These are phyloP conservation scores for Agyllia agylla DNA, from an alignment of 2,888 invertebrate genomes.

Conservation along the genomic window DNA sequence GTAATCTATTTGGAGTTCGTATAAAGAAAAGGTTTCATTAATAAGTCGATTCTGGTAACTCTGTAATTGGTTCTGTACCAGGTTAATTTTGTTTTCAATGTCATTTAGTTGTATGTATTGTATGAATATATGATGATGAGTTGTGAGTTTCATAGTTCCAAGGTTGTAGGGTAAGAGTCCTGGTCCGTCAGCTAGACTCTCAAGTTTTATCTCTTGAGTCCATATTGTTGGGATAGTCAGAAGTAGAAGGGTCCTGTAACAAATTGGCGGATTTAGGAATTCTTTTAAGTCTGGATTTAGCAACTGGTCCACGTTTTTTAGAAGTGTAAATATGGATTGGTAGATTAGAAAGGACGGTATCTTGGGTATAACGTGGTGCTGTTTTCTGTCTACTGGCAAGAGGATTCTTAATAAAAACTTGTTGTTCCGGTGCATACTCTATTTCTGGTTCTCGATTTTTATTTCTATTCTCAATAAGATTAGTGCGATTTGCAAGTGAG, in stretches of 20 bases:
- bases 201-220: constrained; percentile 52
- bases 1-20: constrained; percentile 26
- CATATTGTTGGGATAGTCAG: neutral
- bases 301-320: constrained; percentile 47
- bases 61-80: constrained; percentile 25
- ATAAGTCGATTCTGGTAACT: neutral
- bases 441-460: neutral
- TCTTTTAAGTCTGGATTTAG: constrained; percentile 41
- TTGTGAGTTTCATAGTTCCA: constrained; percentile 23
- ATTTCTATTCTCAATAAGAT: constrained; percentile 8
- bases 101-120: constrained; percentile 43
- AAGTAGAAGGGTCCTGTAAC: neutral
- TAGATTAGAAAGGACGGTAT: constrained; percentile 32
- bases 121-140: constrained; percentile 48
- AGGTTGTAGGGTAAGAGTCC: constrained; percentile 54
- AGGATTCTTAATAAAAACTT: constrained; percentile 50
- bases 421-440: constrained; percentile 30
- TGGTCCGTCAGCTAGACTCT: constrained; percentile 39
- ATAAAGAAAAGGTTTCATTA: constrained; percentile 7
- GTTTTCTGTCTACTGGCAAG: constrained; percentile 33
- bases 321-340: constrained; percentile 54
- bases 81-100: constrained; percentile 31
- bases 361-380: constrained; percentile 47
- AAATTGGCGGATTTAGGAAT: constrained; percentile 17
- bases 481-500: constrained; percentile 36